A percentile compares a stretch with the other conserved stretches of the same genome.
These are phyloP conservation scores for Thunnus thynnus DNA, from an alignment of 2,113 vertebrate species.

Conservation along the genomic window DNA sequence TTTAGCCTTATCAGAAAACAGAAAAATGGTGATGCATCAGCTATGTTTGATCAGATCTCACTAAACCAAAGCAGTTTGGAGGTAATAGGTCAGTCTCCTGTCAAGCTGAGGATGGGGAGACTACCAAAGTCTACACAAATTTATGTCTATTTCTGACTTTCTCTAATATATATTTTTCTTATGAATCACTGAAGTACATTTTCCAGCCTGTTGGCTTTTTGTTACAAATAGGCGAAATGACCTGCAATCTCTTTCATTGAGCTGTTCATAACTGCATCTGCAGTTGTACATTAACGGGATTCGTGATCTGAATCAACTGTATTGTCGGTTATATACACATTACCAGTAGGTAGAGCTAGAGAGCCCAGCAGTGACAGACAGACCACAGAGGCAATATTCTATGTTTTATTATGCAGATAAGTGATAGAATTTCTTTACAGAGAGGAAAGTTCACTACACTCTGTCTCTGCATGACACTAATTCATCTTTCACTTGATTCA, in stretches of 20 bases:
- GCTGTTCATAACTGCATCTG: too few species aligned
- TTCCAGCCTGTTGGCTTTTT: not conserved
- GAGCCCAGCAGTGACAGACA: not conserved
- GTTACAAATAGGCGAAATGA: not conserved
- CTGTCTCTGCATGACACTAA: not conserved
- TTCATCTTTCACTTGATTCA: not conserved
- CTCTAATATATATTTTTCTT: too few species aligned
- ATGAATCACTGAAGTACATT: not conserved
- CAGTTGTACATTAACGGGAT: too few species aligned
- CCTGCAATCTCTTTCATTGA: not conserved
- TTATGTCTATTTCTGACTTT: not conserved
- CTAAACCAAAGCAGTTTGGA: too few species aligned
- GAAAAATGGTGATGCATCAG: not conserved
- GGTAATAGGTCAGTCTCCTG: too few species aligned
- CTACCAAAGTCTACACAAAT: not conserved
- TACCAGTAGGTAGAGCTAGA: conserved; percentile 22
- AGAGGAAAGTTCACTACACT: not conserved
- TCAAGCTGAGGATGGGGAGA: too few species aligned
- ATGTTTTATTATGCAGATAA: not conserved
- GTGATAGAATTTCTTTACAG: not conserved
- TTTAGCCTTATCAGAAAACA: too few species aligned
- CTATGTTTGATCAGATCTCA: not conserved
- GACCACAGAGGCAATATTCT: not conserved
- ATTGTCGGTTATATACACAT: not conserved
- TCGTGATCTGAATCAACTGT: too few species aligned